phyloP scores from a whole-genome alignment of 2,888 invertebrate genomes.

The Beris chalybata region DNA sequence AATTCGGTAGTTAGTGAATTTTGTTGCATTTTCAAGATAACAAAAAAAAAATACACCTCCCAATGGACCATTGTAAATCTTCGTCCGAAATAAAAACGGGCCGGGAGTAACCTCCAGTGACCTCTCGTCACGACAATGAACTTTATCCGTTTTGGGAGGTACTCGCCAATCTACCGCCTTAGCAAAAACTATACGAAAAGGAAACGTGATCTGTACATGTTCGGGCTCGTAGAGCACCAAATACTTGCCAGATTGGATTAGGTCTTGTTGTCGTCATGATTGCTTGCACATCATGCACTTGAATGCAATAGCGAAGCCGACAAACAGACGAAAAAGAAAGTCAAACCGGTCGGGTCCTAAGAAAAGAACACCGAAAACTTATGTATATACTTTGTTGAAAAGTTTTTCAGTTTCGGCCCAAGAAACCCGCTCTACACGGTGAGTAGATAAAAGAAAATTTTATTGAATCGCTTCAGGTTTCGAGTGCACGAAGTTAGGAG shows the following conservation, averaged over 20 bases:
- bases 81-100: conserved; percentile 7
- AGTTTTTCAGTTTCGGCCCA: not conserved
- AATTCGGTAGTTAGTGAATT: no score
- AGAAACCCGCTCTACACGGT: no score
- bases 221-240: not conserved
- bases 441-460: no score
- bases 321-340: conserved; percentile 17
- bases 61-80: conserved; percentile 3
- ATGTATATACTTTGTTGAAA: conserved; percentile 20
- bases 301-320: conserved; percentile 17
- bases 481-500: no score
- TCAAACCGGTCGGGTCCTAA: conserved; percentile 7
- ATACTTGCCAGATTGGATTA: conserved; percentile 27
- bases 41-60: no score
- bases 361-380: conserved; percentile 17
- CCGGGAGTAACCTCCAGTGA: conserved; percentile 25
- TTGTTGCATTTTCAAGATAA: no score
- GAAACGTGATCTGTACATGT: conserved; percentile 18
- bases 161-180: no score
- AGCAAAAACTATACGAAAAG: not conserved
- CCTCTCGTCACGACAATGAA: conserved; percentile 30
- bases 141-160: conserved; percentile 8
- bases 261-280: conserved; percentile 30
- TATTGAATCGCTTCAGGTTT: no score
- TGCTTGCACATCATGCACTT: conserved; percentile 28